Percentiles rank a stretch among this genome's conserved stretches.
phyloP scores from a whole-genome alignment of 1,140 invertebrate genomes.

The Drosophila sp. region DNA sequence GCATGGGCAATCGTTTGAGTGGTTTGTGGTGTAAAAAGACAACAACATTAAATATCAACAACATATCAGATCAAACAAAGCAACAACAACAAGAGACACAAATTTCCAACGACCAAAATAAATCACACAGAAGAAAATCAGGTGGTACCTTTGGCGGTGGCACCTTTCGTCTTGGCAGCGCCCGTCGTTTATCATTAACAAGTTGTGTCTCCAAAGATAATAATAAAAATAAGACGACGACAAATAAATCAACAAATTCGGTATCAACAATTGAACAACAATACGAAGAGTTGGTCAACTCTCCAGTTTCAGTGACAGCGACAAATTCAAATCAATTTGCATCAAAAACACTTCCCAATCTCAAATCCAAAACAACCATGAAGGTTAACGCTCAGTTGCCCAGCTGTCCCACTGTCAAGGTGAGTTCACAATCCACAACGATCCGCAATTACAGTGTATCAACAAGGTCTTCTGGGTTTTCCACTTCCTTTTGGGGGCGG shows the following conservation, averaged over 20 bases:
- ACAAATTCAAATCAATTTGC: background rate
- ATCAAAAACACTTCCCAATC: background rate
- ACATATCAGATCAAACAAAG: constrained; percentile 29
- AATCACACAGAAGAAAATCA: constrained; percentile 55
- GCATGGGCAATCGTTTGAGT: constrained; percentile 83
- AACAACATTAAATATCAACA: constrained; percentile 67
- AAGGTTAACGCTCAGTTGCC: constrained; percentile 45
- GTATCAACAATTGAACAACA: constrained; percentile 37
- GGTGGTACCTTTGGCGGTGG: constrained; percentile 50
- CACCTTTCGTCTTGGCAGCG: constrained; percentile 69
- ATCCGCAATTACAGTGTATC: background rate
- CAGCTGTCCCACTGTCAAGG: constrained; percentile 47
- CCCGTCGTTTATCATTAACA: constrained; percentile 69
- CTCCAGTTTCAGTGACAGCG: background rate
- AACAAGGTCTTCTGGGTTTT: constrained; percentile 5
- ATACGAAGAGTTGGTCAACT: constrained; percentile 26
- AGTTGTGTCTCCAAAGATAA: constrained; percentile 68
- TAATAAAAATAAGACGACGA: constrained; percentile 31
- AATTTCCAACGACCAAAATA: constrained; percentile 38
- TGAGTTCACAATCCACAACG: constrained; percentile 19
- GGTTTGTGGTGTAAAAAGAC: constrained; percentile 83
- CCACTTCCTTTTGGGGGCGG: background rate
- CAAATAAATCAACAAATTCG: constrained; percentile 15
- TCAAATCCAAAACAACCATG: constrained; percentile 38
- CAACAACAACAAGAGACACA: constrained; percentile 21